Evolutionary conservation across 2,113 vertebrate species (phyloP).

Genomic region (Vicugna pacos): DNA sequence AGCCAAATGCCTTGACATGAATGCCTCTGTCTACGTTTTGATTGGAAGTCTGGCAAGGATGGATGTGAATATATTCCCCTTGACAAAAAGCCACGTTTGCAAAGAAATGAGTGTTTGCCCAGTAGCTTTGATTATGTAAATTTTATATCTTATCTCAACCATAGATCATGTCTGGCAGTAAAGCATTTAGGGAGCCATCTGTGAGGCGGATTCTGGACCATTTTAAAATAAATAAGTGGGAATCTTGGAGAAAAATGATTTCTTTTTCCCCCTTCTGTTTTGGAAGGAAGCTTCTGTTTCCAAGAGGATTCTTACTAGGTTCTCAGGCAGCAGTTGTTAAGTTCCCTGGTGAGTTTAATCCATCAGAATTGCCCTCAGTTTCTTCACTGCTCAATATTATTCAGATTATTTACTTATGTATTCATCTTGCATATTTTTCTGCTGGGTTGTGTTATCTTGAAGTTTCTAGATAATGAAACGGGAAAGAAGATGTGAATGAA

Average conservation of each 20-base stretch:
- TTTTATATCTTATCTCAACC: constrained; percentile 42
- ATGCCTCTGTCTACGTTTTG: neutral
- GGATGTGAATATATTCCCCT: neutral
- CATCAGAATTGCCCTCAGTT: neutral
- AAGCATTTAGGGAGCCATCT: constrained; percentile 27
- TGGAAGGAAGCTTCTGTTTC: constrained; percentile 52
- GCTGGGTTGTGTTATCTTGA: neutral
- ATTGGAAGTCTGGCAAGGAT: constrained; percentile 2
- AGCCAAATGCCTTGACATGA: neutral
- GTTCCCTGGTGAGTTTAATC: neutral
- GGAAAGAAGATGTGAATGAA: neutral
- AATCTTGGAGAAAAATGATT: constrained; percentile 53
- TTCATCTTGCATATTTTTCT: neutral
- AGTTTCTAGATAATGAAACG: constrained; percentile 25
- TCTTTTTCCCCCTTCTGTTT: constrained; percentile 50
- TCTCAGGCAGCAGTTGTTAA: neutral
- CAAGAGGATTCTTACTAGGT: neutral
- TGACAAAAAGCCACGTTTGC: constrained; percentile 12
- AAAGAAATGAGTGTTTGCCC: neutral
- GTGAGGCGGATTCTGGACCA: neutral
- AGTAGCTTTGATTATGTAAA: constrained; percentile 19
- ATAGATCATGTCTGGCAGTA: constrained; percentile 41
- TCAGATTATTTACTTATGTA: neutral
- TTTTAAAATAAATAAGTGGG: constrained; percentile 63
- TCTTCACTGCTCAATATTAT: neutral